phyloP scores from a whole-genome alignment of 2,888 invertebrate genomes.

The Thalpophila matura region DNA sequence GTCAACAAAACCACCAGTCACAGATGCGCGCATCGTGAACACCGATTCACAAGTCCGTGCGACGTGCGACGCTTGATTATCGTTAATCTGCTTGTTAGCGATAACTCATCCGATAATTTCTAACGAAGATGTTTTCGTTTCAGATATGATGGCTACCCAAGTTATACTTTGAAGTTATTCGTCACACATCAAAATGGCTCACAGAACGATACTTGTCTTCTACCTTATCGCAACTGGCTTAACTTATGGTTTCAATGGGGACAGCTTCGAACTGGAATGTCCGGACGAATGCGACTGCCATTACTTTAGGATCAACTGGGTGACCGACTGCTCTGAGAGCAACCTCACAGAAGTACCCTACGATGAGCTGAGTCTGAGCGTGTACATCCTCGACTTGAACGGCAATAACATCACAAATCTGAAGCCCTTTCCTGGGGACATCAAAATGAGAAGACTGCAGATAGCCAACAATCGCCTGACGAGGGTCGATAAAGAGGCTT shows the following conservation, averaged over 20 bases:
- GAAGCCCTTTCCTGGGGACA: constrained; percentile 92
- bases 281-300: constrained; percentile 94
- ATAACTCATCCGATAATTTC: constrained; percentile 18
- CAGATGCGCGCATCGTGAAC: constrained; percentile 40
- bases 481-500: constrained; percentile 91
- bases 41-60: constrained; percentile 60
- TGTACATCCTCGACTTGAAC: constrained; percentile 93
- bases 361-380: constrained; percentile 92
- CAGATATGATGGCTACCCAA: constrained; percentile 68
- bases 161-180: constrained; percentile 58
- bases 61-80: constrained; percentile 65
- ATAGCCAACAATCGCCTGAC: constrained; percentile 92
- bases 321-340: constrained; percentile 94
- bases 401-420: constrained; percentile 92
- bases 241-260: constrained; percentile 89
- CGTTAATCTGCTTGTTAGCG: constrained; percentile 46
- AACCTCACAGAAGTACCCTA: constrained; percentile 93
- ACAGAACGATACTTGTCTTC: constrained; percentile 71
- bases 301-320: constrained; percentile 94
- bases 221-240: constrained; percentile 73
- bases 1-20: background rate
- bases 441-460: constrained; percentile 93
- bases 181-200: constrained; percentile 72
- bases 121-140: constrained; percentile 54
- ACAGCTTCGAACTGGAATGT: constrained; percentile 92